Percentiles rank a stretch among this genome's conserved stretches.
Conservation (phyloP, 1,140 invertebrate genomes). For the Brachionus calyciflorus region DNA sequence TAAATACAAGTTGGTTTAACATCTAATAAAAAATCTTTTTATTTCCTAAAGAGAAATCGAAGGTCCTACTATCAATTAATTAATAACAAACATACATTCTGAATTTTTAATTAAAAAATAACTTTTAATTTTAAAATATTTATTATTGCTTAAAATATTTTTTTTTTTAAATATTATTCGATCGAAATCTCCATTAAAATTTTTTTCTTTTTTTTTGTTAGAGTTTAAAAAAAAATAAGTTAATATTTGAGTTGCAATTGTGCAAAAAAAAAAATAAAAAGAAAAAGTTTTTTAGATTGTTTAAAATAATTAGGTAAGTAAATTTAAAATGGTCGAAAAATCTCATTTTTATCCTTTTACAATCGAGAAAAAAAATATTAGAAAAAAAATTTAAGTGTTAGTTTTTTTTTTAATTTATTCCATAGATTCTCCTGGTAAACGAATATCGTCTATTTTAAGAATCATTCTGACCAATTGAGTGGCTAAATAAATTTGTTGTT, state of each 20-base stretch:
- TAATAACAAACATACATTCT: too few relatives aligned
- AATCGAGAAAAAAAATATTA: too few relatives aligned
- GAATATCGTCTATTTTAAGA: constrained; percentile 96
- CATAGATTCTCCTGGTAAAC: constrained; percentile 60
- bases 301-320: neutral
- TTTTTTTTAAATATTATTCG: neutral
- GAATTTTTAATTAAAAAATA: too few relatives aligned
- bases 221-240: constrained; percentile 44
- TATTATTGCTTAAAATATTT: neutral
- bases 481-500: constrained; percentile 91
- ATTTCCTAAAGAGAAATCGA: too few relatives aligned
- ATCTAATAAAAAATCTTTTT: too few relatives aligned
- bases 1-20: too few relatives aligned
- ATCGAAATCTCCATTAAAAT: constrained; percentile 15
- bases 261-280: neutral
- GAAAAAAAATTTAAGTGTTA: neutral
- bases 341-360: too few relatives aligned
- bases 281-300: neutral
- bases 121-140: too few relatives aligned
- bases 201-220: neutral
- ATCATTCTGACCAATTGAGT: constrained; percentile 97
- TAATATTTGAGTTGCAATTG: neutral
- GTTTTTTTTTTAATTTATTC: constrained; percentile 13
- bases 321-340: neutral
- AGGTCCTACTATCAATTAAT: too few relatives aligned